Base-by-base conservation (phyloP, 1,140 invertebrate species). In the Drosophila navojoa region DNA sequence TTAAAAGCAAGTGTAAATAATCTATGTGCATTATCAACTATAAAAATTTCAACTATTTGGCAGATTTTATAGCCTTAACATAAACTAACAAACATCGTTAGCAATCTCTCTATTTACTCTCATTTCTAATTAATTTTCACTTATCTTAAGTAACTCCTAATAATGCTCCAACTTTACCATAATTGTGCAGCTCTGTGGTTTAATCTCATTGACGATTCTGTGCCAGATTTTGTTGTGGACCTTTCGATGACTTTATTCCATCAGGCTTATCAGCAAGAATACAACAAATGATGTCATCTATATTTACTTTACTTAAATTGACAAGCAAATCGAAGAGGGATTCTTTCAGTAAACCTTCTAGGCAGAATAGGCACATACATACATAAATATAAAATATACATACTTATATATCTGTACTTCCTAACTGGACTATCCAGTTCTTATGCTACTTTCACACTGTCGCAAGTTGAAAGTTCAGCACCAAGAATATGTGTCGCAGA, bases 381-480 rank as follows among this genome's bases (percentile, higher is more conserved):
- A 3, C 15, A n/a, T n/a, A 7, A 6, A 29, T 29, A 4, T 29
- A 5, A 5, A 5, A 5, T 29, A 29, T 29, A 50, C 9, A 16
- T 19, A 16, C 15, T 5, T 15, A 22, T 13, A 29, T 32, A 9
- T 10, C 15, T 29, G 13, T 29, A 19, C 16, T 15, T 29, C 5
- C 9, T 4, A 61, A 25, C 27, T 38, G 27, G 27, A 29, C 19
- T 62, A 13, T 10, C 16, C 38, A 57, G 40, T 58, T 59, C 5
- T 16, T 29, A 15, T 47, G n/a, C 25, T 35, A 27, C 61, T 40
- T 50, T 61, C 54, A 59, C 55, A 61, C 76, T 74, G 76, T 68
- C 61, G 45, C 47, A 57, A 61, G 76, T 61, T 73, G 61, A 61
- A 54, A 78, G 76, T 68, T 78, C 76, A 32, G 32, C 69, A 78